Evolutionary conservation across 2,113 vertebrate genomes (phyloP), one percentile per base, ranked within the genome.

Genomic region (Heterotis niloticus): DNA sequence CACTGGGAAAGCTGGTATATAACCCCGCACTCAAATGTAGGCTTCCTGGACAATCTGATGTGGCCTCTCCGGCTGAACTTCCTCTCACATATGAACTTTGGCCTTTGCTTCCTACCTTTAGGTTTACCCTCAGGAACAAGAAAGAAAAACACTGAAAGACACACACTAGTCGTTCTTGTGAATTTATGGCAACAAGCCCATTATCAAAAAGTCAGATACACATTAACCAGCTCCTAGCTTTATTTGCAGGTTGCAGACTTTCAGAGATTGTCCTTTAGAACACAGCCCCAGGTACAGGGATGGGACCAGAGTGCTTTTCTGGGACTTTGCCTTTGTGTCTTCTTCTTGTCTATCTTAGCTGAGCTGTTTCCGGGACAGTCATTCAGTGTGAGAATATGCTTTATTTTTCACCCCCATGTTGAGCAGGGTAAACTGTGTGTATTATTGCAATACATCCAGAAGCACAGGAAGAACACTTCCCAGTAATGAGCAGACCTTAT

Each of bases 11-110:
- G 23, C 18, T 11, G 10, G 23, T 66, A 17, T 59, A 1, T n/a
- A 56, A 18, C 10, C 20, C 26, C 14, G 4, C 10, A 69, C 24
- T 18, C 13, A n/a, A 56, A 52, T n/a, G 54, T 10, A 16, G 18
- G 9, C 4, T 24, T 11, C 57, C 57, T 64, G 28, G 28, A 17
- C 4, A 4, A 20, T 20, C 74, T 57, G 26, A 26, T 4, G 14
- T 13, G 34, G 29, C 29, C 51, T 76, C 17, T 57, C 75, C 29
- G 51, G 75, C n/a, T 76, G 75, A 51, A 65, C 60, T 76, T 76
- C 75, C 75, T 76, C 11, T 76, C 26, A 28, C 75, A 60, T 76
- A 60, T 76, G 62, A 76, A 60, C 51, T 64, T 76, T 76, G 75
- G 75, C 75, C 29, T 64, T 18, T 23, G 34, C 64, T 65, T 65